Evolutionary conservation across 2,113 vertebrate species (phyloP).

Genomic region (Machaerirhynchus nigripectus): DNA sequence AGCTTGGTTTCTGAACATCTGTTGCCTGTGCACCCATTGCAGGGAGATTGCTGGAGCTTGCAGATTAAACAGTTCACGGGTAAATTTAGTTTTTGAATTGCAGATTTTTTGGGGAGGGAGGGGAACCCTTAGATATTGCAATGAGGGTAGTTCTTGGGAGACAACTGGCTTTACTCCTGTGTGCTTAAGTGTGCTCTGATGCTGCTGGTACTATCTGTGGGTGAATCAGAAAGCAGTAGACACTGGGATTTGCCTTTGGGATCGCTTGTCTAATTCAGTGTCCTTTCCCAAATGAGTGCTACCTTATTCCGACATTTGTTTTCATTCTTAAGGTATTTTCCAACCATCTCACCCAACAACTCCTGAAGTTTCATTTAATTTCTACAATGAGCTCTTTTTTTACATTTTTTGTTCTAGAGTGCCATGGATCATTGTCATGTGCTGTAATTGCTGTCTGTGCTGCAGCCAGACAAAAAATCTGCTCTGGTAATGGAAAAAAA

Average conservation of each 20-base stretch:
- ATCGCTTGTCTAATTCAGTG: neutral
- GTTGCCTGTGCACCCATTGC: neutral
- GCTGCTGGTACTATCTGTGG: neutral
- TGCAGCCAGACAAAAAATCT: neutral
- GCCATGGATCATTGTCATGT: neutral
- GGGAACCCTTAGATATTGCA: neutral
- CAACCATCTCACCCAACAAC: neutral
- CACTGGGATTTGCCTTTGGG: neutral
- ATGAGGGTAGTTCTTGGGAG: neutral
- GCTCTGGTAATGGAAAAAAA: neutral
- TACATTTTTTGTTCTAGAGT: neutral
- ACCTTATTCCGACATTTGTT: neutral
- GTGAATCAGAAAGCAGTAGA: neutral
- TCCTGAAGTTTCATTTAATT: neutral
- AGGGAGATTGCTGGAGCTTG: neutral
- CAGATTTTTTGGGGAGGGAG: neutral
- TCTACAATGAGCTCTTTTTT: neutral
- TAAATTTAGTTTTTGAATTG: constrained; percentile 35
- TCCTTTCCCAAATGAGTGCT: neutral
- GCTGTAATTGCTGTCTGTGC: neutral
- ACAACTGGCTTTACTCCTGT: neutral
- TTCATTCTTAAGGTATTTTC: neutral
- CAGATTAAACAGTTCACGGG: constrained; percentile 2
- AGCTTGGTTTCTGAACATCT: neutral
- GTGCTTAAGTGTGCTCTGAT: neutral